Evolutionary conservation across 2,888 invertebrate species (phyloP), one percentile per base, ranked within the genome.

Genomic region (Timandra comae): DNA sequence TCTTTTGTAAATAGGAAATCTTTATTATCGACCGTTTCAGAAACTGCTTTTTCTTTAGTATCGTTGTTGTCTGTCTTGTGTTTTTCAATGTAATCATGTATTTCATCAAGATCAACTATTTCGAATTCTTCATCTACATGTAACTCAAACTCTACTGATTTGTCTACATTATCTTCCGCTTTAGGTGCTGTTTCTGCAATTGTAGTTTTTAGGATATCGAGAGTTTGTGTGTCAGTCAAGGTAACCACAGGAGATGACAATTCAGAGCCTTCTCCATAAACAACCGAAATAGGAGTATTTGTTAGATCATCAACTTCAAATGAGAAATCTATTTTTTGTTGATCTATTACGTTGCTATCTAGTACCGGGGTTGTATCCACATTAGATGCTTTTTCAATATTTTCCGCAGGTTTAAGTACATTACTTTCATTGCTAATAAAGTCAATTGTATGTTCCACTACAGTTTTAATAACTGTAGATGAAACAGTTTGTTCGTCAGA

Each of bases 231-330:
- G n/a, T n/a, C n/a, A n/a, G n/a, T n/a, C n/a, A n/a, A n/a, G n/a
- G n/a, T n/a, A n/a, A n/a, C n/a, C n/a, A 41, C 26, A 2, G 49
- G 49, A 8, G 56, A 51, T 10, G 48, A 42, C n/a, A 10, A 39
- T 29, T 45, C 26, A 26, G 35, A 41, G 19, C 30, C 27, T 26
- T 41, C 51, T 7, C 58, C 69, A 34, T 65, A 69, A 8, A 59
- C 62, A 7, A 66, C 50, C 8, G 40, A 33, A 6, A 67, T 45
- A 16, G 69, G 69, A 7, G 63, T 62, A 28, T 69, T 64, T 39
- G 54, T 55, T 6, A 68, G 52, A 42, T 68, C 68, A 36, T 68
- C 67, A 4, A 67, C 67, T 48, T 69, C 64, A 43, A 65, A 68
- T 0, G 67, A 60, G 32, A 48, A 52, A 8, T 46, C 52, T 32